Percentiles rank a stretch among this genome's conserved stretches.
Evolutionary conservation across 2,888 invertebrate genomes (phyloP).

Genomic region (Lasioglossum vierecki): DNA sequence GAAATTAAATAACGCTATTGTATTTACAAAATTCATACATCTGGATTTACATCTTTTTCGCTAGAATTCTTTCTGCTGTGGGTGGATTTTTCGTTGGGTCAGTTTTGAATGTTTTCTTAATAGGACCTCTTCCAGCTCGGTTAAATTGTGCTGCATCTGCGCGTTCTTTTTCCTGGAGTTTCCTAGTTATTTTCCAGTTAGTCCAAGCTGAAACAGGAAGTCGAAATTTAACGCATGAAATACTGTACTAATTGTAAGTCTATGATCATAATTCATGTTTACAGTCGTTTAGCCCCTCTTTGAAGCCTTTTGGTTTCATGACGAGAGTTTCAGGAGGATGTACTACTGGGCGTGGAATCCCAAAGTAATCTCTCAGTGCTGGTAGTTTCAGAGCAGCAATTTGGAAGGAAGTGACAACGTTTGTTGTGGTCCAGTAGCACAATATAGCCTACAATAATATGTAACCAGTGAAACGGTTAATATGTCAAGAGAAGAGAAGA

Average conservation of each 20-base stretch:
- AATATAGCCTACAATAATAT: conserved; percentile 88
- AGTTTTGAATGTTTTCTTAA: conserved; percentile 94
- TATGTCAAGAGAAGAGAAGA: background rate
- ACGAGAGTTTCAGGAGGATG: conserved; percentile 84
- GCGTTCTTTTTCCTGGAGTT: conserved; percentile 90
- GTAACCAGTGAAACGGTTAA: background rate
- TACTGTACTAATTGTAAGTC: background rate
- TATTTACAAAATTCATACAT: conserved; percentile 25
- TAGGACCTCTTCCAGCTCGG: conserved; percentile 93
- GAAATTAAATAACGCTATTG: conserved; percentile 27
- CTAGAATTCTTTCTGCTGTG: conserved; percentile 82
- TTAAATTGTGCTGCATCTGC: conserved; percentile 92
- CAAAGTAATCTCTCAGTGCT: conserved; percentile 89
- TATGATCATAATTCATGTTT: conserved; percentile 9
- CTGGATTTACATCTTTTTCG: conserved; percentile 85
- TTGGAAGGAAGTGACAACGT: conserved; percentile 93
- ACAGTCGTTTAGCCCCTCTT: conserved; percentile 42
- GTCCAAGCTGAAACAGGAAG: conserved; percentile 87
- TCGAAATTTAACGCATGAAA: background rate
- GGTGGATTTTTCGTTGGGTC: conserved; percentile 89
- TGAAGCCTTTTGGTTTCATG: conserved; percentile 79
- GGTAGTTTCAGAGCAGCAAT: conserved; percentile 91
- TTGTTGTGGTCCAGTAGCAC: conserved; percentile 95
- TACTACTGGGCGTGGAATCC: conserved; percentile 87
- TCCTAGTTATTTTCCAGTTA: conserved; percentile 91